Base-by-base conservation (phyloP, 2,888 invertebrate genomes). In the Clanis bilineata region DNA sequence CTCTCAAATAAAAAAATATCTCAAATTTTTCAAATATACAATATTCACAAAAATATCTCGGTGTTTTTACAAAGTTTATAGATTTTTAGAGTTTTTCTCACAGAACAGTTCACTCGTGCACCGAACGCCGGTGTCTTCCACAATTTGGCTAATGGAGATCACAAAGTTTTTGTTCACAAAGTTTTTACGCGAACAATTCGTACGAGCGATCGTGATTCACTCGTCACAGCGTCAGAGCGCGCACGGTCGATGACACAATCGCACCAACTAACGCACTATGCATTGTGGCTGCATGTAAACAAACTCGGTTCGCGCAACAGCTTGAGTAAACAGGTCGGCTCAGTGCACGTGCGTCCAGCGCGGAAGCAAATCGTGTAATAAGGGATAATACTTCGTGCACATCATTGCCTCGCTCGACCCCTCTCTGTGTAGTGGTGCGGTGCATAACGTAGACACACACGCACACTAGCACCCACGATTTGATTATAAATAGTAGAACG, bases 401-500 rank as follows among this genome's bases (percentile, higher is more conserved):
- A 90, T 90, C 91, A 90, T 85, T 88, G 90, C 91, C 83, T 88
- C 81, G 90, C 80, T 82, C 80, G 79, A 72, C 80, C 79, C 79
- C 69, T 64, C 71, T 74, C 66, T 71, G 62, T 80, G 81, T 86
- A 79, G 79, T 78, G 62, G 89, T 82, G 87, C 78, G 86, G 84
- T 90, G 91, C 89, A 92, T 89, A 86, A 83, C 78, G 89, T 90
- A 75, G 78, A 77, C 77, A 85, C 82, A 83, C 82, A 80, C 85
- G 81, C 88, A 86, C 90, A 90, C 90, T 73, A 71, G 70, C 65
- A 64, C 74, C 73, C 72, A 73, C 79, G 82, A 88, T 90, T 90
- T 88, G 86, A 91, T 90, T 90, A 91, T 89, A 91, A 91, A 91
- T 90, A 90, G 90, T 90, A 81, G 85, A 90, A 88, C 90, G 88